A percentile compares a stretch with the other conserved stretches of the same genome.
Conservation (phyloP, 2,113 vertebrate species). For the Muscicapa adusta region DNA sequence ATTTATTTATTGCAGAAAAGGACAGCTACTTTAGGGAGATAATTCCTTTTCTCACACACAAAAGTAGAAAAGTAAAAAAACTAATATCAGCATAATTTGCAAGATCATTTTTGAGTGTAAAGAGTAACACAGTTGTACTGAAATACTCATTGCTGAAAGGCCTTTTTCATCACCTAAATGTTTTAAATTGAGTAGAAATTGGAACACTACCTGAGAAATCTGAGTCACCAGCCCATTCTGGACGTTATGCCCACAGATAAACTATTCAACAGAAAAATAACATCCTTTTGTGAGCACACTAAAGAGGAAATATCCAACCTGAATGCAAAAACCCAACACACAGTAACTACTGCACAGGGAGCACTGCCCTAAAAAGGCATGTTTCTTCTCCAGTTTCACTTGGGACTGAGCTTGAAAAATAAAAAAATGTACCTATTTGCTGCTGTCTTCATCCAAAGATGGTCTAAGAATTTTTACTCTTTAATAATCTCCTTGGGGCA, state of each 20-base stretch:
- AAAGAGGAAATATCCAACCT: not conserved
- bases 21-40: not conserved
- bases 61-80: not conserved
- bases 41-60: not conserved
- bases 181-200: not conserved
- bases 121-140: not conserved
- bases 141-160: not conserved
- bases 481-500: slow-evolving; percentile 35
- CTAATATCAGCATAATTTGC: not conserved
- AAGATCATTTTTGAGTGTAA: not conserved
- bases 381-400: not conserved
- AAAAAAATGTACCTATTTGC: not conserved
- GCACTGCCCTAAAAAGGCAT: not conserved
- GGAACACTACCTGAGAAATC: not conserved
- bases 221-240: not conserved
- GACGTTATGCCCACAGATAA: not conserved
- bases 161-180: not conserved
- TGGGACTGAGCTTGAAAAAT: not conserved
- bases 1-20: not conserved
- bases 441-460: not conserved
- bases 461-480: not conserved
- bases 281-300: not conserved
- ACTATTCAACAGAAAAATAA: not conserved
- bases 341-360: not conserved
- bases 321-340: not conserved